Conservation (phyloP, 2,888 invertebrate genomes). For the Aromia moschata region DNA sequence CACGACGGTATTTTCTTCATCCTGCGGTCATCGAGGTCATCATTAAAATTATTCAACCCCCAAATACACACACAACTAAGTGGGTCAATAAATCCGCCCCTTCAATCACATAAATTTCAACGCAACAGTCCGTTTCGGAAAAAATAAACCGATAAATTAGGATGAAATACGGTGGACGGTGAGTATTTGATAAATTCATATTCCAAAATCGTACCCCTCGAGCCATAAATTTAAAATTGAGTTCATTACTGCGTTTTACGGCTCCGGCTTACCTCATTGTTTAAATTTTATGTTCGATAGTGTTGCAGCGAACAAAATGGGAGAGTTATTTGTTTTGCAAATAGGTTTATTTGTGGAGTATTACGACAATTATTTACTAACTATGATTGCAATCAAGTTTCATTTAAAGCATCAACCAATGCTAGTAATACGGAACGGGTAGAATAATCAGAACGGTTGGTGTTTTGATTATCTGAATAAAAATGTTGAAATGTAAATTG, state of each 20-base stretch:
- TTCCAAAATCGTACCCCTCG: constrained; percentile 19
- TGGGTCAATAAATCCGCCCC: constrained; percentile 18
- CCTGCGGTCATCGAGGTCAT: not conserved
- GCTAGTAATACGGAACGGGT: not conserved
- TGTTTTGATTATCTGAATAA: no score
- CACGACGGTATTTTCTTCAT: not conserved
- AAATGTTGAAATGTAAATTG: no score
- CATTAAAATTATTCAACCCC: constrained; percentile 14
- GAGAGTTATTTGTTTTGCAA: not conserved
- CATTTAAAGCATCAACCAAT: not conserved
- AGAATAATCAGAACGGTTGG: not conserved
- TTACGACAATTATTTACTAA: constrained; percentile 10
- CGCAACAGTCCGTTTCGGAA: constrained; percentile 27
- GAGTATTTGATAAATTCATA: constrained; percentile 26
- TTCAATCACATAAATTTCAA: constrained; percentile 27
- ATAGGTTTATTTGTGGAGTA: constrained; percentile 7
- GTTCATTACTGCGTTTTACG: constrained; percentile 18
- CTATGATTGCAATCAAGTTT: constrained; percentile 12
- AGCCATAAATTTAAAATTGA: constrained; percentile 24
- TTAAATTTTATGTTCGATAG: not conserved
- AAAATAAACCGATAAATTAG: constrained; percentile 31
- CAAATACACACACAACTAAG: constrained; percentile 7
- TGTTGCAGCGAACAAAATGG: not conserved
- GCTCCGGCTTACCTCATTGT: not conserved
- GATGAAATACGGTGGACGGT: constrained; percentile 16